Conservation (phyloP, 2,113 vertebrate species). For the Strigops habroptila region DNA sequence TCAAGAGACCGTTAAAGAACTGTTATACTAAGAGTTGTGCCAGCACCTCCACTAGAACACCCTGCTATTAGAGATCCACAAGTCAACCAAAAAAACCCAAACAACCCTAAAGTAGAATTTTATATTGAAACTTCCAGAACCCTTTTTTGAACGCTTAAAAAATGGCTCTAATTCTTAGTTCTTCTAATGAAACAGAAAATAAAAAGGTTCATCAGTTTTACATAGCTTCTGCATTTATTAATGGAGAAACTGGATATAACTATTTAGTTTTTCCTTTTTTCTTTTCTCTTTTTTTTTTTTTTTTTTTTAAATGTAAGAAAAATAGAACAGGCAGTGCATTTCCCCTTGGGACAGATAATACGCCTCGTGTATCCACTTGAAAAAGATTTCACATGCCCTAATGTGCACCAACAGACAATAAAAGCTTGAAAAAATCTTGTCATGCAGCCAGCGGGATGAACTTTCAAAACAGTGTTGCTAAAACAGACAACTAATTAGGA, state of each 20-base stretch:
- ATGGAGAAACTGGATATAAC: not conserved
- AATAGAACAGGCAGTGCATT: not conserved
- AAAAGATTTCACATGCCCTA: not conserved
- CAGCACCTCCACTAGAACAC: not conserved
- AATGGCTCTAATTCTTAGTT: not conserved
- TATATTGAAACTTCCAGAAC: not conserved
- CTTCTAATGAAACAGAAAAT: not conserved
- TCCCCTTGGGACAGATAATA: not conserved
- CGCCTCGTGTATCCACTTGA: not conserved
- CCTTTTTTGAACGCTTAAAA: not conserved
- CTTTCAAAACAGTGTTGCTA: not conserved
- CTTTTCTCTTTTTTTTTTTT: not conserved
- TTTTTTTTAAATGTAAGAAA: too few species aligned
- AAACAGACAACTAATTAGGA: not conserved
- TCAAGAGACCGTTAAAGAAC: not conserved
- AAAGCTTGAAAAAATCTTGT: not conserved
- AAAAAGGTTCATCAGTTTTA: not conserved
- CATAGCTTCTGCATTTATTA: not conserved
- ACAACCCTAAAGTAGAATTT: not conserved
- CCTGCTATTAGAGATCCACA: not conserved
- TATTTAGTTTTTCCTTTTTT: not conserved
- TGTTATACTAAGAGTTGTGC: not conserved
- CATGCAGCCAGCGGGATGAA: conserved; percentile 4
- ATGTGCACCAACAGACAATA: not conserved
- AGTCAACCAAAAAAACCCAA: not conserved